Conservation (phyloP, 1,140 invertebrate genomes). For the Drosophila kepulauana region DNA sequence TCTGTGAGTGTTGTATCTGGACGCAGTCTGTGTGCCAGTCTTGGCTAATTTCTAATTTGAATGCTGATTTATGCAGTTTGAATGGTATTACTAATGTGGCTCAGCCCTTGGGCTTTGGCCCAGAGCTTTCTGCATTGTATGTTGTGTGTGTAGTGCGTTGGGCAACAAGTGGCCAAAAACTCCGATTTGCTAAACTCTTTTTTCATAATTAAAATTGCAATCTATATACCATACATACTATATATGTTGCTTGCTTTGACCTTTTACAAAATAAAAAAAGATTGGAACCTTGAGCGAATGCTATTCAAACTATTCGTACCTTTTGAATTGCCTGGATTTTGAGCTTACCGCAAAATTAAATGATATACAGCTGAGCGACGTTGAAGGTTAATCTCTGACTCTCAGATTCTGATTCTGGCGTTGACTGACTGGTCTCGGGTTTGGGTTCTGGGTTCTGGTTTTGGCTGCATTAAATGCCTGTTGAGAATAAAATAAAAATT, state of each 20-base stretch:
- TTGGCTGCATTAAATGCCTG: conserved; percentile 54
- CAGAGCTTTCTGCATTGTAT: background rate
- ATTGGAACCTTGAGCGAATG: conserved; percentile 39
- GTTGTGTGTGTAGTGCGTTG: too few species aligned
- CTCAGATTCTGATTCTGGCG: conserved; percentile 28
- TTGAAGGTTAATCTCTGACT: conserved; percentile 75
- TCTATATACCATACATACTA: background rate
- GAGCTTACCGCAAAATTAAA: conserved; percentile 74
- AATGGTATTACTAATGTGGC: conserved; percentile 56
- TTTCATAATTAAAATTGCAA: conserved; percentile 28
- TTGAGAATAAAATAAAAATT: conserved; percentile 65
- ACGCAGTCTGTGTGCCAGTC: conserved; percentile 52
- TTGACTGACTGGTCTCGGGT: conserved; percentile 10
- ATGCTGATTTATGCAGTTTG: conserved; percentile 81
- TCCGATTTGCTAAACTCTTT: conserved; percentile 13
- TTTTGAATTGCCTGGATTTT: conserved; percentile 60
- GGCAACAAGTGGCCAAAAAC: conserved; percentile 38
- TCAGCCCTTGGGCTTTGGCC: conserved; percentile 4
- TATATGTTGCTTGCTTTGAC: conserved; percentile 12
- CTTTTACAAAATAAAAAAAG: conserved; percentile 17
- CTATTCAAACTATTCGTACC: conserved; percentile 48
- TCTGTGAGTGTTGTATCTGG: conserved; percentile 42
- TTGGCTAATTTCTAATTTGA: conserved; percentile 82
- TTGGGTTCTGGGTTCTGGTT: conserved; percentile 29
- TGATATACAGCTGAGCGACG: conserved; percentile 61